Percentiles rank a stretch among this genome's conserved stretches.
Evolutionary conservation across 2,888 invertebrate genomes (phyloP).

Genomic region (Hedychridium roseum): DNA sequence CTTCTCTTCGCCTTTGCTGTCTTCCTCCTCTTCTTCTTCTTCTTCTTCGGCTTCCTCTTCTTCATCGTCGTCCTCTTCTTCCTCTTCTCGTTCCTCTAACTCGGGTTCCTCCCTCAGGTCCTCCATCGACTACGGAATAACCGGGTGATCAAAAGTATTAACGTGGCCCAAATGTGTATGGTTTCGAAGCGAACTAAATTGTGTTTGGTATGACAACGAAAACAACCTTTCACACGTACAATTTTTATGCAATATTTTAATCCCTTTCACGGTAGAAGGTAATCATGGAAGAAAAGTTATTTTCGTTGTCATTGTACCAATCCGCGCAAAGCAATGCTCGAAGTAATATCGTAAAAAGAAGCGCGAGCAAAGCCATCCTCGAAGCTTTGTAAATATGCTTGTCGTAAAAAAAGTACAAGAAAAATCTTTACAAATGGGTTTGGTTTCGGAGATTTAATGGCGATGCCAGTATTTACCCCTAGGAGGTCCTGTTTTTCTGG

Average conservation of each 20-base stretch:
- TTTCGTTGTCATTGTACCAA: no score
- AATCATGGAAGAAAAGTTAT: no score
- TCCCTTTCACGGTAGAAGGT: no score
- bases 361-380: slow-evolving; percentile 35
- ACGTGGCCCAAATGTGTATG: neutral
- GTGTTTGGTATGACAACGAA: neutral
- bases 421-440: slow-evolving; percentile 63
- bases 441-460: slow-evolving; percentile 61
- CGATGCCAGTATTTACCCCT: slow-evolving; percentile 63
- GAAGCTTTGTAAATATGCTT: slow-evolving; percentile 40
- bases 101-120: slow-evolving; percentile 61
- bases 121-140: slow-evolving; percentile 55
- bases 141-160: neutral
- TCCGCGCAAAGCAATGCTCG: no score
- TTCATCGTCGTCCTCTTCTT: slow-evolving; percentile 54
- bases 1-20: slow-evolving; percentile 36
- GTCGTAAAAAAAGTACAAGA: slow-evolving; percentile 43
- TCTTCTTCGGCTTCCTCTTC: slow-evolving; percentile 51
- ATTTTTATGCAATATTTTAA: no score
- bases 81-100: slow-evolving; percentile 57
- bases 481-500: slow-evolving; percentile 62
- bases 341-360: no score
- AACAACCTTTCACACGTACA: neutral
- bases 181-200: neutral
- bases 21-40: slow-evolving; percentile 52